Conservation (phyloP, 2,797 vertebrate genomes). For the Cephalopachus bancanus region DNA sequence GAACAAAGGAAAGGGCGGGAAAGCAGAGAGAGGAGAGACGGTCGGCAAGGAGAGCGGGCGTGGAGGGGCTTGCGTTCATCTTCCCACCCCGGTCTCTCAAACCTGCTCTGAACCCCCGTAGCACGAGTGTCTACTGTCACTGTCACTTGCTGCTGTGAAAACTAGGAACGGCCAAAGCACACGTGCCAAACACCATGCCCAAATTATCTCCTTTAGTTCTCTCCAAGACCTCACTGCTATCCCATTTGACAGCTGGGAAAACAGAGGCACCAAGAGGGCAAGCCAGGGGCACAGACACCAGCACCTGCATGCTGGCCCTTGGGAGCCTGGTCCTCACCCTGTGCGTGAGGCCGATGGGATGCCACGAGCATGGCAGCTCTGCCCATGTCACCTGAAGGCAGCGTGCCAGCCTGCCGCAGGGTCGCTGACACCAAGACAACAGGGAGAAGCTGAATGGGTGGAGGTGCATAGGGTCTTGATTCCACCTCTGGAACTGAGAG, state of each 20-base stretch:
- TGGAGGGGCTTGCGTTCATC: background rate
- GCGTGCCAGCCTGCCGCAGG: background rate
- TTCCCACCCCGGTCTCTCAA: background rate
- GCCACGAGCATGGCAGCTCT: background rate
- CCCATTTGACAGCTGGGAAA: background rate
- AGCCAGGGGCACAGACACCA: background rate
- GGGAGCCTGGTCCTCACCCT: background rate
- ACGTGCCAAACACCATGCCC: background rate
- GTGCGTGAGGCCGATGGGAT: accelerated
- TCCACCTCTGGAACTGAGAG: background rate
- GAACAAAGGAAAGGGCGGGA: background rate
- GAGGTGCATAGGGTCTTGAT: background rate
- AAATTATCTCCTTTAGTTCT: background rate
- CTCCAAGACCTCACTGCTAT: too few relatives aligned
- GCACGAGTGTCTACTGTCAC: too few relatives aligned
- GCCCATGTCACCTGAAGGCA: background rate
- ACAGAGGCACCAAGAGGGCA: background rate
- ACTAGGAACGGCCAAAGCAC: background rate
- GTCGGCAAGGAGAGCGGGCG: background rate
- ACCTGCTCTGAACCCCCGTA: too few relatives aligned
- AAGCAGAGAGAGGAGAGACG: background rate
- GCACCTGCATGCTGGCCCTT: background rate
- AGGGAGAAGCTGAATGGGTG: background rate
- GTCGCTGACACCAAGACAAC: background rate
- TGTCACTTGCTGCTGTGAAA: background rate